phyloP scores from a whole-genome alignment of 2,113 vertebrate genomes.

The Scartelaos histophorus region DNA sequence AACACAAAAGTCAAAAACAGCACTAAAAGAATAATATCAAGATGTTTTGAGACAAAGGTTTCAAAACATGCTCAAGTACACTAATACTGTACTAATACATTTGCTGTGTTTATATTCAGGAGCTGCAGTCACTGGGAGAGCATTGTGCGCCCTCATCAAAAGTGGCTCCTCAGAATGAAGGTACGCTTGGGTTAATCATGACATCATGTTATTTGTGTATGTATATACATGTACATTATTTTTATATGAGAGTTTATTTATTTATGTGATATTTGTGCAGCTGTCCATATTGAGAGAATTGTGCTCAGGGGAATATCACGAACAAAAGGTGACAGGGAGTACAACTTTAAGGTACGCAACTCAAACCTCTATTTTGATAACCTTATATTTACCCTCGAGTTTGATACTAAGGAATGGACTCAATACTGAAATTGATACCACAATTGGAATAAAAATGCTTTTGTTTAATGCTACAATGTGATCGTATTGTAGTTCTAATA shows the following conservation, averaged over 20 bases:
- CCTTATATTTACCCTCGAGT: too few species aligned
- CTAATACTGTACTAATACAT: not conserved
- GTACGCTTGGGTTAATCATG: not conserved
- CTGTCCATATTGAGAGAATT: slow-evolving; percentile 92
- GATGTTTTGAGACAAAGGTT: too few species aligned
- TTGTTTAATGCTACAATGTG: too few species aligned
- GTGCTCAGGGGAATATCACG: slow-evolving; percentile 84
- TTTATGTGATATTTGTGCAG: slow-evolving; percentile 62
- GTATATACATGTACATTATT: not conserved
- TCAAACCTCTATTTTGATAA: not conserved
- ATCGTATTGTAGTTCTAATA: too few species aligned
- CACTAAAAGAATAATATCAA: too few species aligned
- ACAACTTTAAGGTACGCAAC: slow-evolving; percentile 86
- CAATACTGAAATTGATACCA: too few species aligned
- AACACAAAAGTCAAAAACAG: too few species aligned
- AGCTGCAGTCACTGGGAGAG: not conserved
- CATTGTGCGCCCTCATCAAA: not conserved
- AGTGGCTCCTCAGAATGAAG: not conserved
- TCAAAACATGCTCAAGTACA: too few species aligned
- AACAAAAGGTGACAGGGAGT: slow-evolving; percentile 90
- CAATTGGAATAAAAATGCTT: too few species aligned
- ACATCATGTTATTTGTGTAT: not conserved
- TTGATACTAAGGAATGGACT: too few species aligned
- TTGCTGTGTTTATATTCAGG: not conserved
- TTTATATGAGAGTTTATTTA: not conserved